Conservation (phyloP, 2,797 vertebrate species). For the Mormyrops attenuatus region DNA sequence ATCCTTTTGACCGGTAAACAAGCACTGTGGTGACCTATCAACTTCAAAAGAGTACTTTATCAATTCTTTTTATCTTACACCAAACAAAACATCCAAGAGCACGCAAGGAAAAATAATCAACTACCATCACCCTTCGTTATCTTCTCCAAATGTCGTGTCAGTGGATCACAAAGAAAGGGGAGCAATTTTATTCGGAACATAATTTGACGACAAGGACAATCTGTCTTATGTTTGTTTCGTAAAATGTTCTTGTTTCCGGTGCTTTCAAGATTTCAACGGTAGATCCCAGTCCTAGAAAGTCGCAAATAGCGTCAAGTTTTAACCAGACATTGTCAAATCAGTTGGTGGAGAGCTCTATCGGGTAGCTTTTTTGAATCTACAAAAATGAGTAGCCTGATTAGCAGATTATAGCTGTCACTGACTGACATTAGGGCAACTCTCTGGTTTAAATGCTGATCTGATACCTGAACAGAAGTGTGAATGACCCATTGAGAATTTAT, state of each 20-base stretch:
- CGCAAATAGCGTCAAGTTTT: neutral
- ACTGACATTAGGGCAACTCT: neutral
- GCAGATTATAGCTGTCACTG: neutral
- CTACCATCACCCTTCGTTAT: neutral
- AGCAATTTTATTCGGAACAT: neutral
- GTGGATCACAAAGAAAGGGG: neutral
- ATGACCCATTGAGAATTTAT: neutral
- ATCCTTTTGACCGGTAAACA: neutral
- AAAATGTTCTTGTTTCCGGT: neutral
- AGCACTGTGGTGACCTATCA: neutral
- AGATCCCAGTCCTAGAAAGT: neutral
- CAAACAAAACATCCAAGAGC: neutral
- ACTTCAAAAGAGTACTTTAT: constrained; percentile 9
- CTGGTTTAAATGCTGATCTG: neutral
- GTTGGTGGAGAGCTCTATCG: neutral
- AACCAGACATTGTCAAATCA: neutral
- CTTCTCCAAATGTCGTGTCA: neutral
- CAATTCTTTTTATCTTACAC: neutral
- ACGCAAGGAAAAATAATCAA: neutral
- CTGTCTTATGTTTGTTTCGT: neutral
- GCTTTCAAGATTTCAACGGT: neutral
- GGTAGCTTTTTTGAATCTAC: neutral
- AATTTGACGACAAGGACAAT: neutral
- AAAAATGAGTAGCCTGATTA: neutral
- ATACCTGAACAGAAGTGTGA: neutral